phyloP scores from a whole-genome alignment of 1,140 invertebrate species.

The Pseudomyrmex flavicornis region DNA sequence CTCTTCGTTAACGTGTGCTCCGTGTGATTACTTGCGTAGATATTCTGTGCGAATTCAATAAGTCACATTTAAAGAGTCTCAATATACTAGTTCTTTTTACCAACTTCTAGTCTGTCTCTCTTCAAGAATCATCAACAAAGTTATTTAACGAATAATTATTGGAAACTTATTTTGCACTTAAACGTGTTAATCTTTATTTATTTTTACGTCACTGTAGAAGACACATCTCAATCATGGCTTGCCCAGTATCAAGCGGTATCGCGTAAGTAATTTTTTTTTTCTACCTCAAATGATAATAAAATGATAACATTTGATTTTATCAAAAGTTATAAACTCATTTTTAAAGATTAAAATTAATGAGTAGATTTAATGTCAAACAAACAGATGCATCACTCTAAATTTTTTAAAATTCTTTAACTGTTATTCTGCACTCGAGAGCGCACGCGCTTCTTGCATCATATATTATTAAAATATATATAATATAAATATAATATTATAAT shows the following conservation, averaged over 20 bases:
- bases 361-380: not conserved
- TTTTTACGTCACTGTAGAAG: not conserved
- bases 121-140: not conserved
- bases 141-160: not conserved
- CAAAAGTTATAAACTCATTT: not conserved
- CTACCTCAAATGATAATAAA: not conserved
- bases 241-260: slow-evolving; percentile 48
- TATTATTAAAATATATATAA: no score
- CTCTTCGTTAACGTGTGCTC: slow-evolving; percentile 58
- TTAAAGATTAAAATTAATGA: not conserved
- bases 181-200: not conserved
- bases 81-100: not conserved
- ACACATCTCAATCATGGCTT: slow-evolving; percentile 59
- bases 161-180: not conserved
- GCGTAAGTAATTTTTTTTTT: slow-evolving; percentile 59
- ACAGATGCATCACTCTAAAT: not conserved
- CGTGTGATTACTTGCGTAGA: slow-evolving; percentile 6
- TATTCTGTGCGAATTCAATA: not conserved
- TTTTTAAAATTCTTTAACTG: not conserved
- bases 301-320: not conserved
- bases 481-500: no score
- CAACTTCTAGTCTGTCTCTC: not conserved
- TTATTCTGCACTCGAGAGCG: not conserved
- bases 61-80: slow-evolving; percentile 16
- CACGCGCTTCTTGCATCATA: no score